These are phyloP conservation scores for Macrosteles quadrilineatus DNA, from an alignment of 1,140 invertebrate genomes.

Conservation along the genomic window DNA sequence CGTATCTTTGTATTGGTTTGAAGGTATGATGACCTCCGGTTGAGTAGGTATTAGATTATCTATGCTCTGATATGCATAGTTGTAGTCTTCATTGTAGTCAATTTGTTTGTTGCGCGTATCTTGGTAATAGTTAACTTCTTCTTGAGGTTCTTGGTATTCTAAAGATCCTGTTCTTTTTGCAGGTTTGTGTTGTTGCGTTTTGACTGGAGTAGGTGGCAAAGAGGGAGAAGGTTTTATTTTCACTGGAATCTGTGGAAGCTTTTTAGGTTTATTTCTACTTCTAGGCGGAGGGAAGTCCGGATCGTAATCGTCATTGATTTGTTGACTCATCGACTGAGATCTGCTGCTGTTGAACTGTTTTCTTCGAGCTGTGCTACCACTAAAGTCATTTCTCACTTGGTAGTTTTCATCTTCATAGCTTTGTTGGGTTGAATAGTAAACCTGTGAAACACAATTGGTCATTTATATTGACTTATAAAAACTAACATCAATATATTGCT, in stretches of 20 bases:
- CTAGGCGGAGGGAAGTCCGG: constrained; percentile 46
- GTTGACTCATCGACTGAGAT: constrained; percentile 41
- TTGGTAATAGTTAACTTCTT: constrained; percentile 36
- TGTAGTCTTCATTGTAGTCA: constrained; percentile 68
- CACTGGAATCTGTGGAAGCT: constrained; percentile 42
- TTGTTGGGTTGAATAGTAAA: constrained; percentile 42
- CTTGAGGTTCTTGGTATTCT: constrained; percentile 36
- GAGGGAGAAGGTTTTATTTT: constrained; percentile 50
- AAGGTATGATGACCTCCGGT: constrained; percentile 7
- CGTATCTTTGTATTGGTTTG: neutral
- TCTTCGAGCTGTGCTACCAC: constrained; percentile 34
- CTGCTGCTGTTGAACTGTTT: constrained; percentile 46
- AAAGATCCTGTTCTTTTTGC: constrained; percentile 44
- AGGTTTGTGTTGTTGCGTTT: constrained; percentile 35
- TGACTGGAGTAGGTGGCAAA: constrained; percentile 40
- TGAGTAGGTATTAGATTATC: constrained; percentile 55
- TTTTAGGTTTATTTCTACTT: constrained; percentile 47
- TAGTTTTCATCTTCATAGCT: constrained; percentile 45
- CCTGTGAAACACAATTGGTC: constrained; percentile 37
- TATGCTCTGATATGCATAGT: constrained; percentile 67
- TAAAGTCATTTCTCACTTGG: constrained; percentile 35
- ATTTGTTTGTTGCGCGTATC: constrained; percentile 20
- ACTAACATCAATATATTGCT: no score
- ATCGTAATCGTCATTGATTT: constrained; percentile 42
- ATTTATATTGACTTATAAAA: no score